Evolutionary conservation across 2,113 vertebrate species (phyloP).

Genomic region (Pollachius pollachius): DNA sequence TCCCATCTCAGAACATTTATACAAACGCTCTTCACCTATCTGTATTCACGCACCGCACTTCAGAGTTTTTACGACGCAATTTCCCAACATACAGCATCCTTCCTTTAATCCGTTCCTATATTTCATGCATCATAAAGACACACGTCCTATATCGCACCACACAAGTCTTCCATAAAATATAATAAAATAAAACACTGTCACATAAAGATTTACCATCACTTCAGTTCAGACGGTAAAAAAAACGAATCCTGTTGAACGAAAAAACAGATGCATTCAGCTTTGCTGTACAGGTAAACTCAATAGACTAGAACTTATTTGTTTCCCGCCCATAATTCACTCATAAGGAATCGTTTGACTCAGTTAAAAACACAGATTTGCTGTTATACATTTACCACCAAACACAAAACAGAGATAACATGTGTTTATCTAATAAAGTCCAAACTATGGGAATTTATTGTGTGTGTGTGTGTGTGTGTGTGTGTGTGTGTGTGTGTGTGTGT

Average conservation of each 20-base stretch:
- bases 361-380: too few species aligned
- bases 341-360: too few species aligned
- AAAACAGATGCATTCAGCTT: conserved; percentile 30
- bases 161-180: conserved; percentile 54
- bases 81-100: conserved; percentile 54
- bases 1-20: conserved; percentile 59
- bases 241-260: conserved; percentile 55
- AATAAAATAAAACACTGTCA: conserved; percentile 41
- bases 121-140: conserved; percentile 70
- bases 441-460: too few species aligned
- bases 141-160: conserved; percentile 51
- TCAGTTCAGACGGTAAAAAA: conserved; percentile 51
- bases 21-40: too few species aligned
- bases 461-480: too few species aligned
- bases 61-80: conserved; percentile 69
- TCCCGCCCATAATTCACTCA: too few species aligned
- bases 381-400: too few species aligned
- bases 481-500: background rate
- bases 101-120: conserved; percentile 53
- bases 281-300: conserved; percentile 1
- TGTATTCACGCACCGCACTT: too few species aligned
- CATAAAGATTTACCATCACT: conserved; percentile 64
- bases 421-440: conserved; percentile 28
- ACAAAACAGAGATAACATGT: too few species aligned
- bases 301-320: conserved; percentile 14